Evolutionary conservation across 2,888 invertebrate genomes (phyloP).

Genomic region (Ophion slaviceki): DNA sequence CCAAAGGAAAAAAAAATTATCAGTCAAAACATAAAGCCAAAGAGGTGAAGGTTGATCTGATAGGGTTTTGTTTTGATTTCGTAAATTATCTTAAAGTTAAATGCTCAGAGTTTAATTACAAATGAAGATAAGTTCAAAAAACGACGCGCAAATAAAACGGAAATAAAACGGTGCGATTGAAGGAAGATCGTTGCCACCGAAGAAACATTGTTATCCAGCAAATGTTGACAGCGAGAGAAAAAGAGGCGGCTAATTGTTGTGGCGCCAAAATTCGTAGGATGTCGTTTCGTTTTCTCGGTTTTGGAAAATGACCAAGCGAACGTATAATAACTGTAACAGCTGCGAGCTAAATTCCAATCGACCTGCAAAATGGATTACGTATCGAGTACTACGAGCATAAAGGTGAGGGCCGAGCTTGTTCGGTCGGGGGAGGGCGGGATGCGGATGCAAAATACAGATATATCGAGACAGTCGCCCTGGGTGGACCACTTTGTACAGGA

Average conservation of each 20-base stretch:
- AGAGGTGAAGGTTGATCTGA: too few relatives aligned
- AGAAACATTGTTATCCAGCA: background rate
- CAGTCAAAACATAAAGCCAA: too few relatives aligned
- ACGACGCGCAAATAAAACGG: background rate
- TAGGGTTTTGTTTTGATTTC: too few relatives aligned
- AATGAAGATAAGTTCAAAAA: too few relatives aligned
- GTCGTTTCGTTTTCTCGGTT: constrained; percentile 18
- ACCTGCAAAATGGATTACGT: constrained; percentile 60
- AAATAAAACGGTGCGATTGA: background rate
- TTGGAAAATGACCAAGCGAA: constrained; percentile 44
- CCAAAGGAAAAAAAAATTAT: too few relatives aligned
- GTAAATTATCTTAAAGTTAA: too few relatives aligned
- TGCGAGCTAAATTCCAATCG: constrained; percentile 62
- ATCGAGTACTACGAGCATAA: constrained; percentile 50
- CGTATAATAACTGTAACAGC: constrained; percentile 59
- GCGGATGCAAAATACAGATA: background rate
- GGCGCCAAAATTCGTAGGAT: background rate
- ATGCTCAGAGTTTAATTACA: too few relatives aligned
- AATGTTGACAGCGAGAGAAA: background rate
- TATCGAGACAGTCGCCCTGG: constrained; percentile 26
- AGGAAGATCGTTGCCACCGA: background rate
- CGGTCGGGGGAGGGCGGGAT: background rate
- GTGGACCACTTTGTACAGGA: constrained; percentile 37
- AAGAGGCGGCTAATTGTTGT: background rate
- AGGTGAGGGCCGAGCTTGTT: background rate